Evolutionary conservation across 1,140 invertebrate genomes (phyloP), one percentile per base, ranked within the genome.

Genomic region (Macrotrachela quadricornifera): DNA sequence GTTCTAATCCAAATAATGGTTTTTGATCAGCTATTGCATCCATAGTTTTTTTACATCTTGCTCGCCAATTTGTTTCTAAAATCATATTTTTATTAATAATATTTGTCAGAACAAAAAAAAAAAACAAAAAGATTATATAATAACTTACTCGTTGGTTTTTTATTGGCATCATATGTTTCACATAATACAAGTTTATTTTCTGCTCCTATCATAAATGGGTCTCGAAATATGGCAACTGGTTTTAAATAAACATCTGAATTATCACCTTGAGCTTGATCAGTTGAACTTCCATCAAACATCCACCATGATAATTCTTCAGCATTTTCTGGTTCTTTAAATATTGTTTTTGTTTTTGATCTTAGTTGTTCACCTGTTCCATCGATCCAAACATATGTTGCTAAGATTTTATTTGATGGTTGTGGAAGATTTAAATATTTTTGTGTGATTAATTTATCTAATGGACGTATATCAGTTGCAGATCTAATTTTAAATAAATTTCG

Each of bases 1-100:
- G 88, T 60, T 80, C 79, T 62, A 79, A 90, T 2, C 88, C 90
- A 64, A 96, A 96, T 87, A 85, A 92, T 0, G 90, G 87, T 51
- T 83, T 76, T 36, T 79, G 72, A 30, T 80, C 78, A 40, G 77
- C 78, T 3, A 79, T 80, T 50, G 75, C 73, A 42, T 81, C 64
- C 74, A 76, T 76, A 0, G 79, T 80, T 56, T 85, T 78, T 12
- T 79, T 72, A 62, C 83, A 87, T 1, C 71, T 68, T 51, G 76
- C 64, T 42, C 86, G 77, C 55, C 85, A 75, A 65, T 92, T 94
- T 10, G 80, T 80, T 39, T 74, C 48, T 55, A 37, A 37, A 4
- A 12, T 4, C 2, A 15, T 3, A 42, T 42, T 14, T 11, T 3
- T 17, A 45, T 45, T 45, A 45, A 16, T 45, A 41, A 13, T 41